Conservation (phyloP, 2,888 invertebrate genomes). For the Didymodactylos carnosus region DNA sequence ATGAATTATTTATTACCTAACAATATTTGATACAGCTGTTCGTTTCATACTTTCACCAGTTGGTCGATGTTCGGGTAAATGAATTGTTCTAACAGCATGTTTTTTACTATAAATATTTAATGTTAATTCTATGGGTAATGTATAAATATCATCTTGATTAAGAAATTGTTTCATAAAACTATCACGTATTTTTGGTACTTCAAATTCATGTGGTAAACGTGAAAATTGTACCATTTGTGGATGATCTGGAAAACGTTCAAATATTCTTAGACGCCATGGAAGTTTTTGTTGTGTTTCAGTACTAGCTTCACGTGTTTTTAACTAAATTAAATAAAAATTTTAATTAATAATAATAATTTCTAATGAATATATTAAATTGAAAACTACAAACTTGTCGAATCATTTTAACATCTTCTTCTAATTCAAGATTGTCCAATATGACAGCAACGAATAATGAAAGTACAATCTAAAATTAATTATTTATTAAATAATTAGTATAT, state of each 20-base stretch:
- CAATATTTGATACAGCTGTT: not conserved
- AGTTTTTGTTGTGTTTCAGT: slow-evolving; percentile 88
- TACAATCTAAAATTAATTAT: slow-evolving; percentile 54
- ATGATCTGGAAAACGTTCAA: slow-evolving; percentile 92
- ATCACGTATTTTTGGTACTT: slow-evolving; percentile 55
- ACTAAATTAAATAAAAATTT: slow-evolving; percentile 29
- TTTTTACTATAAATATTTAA: not conserved
- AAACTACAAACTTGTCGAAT: slow-evolving; percentile 54
- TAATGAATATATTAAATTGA: not conserved
- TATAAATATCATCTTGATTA: slow-evolving; percentile 45
- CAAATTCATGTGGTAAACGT: slow-evolving; percentile 52
- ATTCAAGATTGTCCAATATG: slow-evolving; percentile 91
- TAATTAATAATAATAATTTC: not conserved
- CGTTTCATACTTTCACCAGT: not conserved
- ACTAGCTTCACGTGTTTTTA: slow-evolving; percentile 87
- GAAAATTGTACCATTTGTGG: slow-evolving; percentile 90
- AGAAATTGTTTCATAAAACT: slow-evolving; percentile 97
- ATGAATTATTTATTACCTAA: not conserved
- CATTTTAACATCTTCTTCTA: slow-evolving; percentile 97
- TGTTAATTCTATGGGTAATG: not conserved
- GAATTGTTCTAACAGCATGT: not conserved
- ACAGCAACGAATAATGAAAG: slow-evolving; percentile 98
- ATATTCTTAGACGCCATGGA: slow-evolving; percentile 77
- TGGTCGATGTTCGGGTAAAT: not conserved
- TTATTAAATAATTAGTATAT: not conserved